Evolutionary conservation across 2,888 invertebrate species (phyloP).

Genomic region (Amiota mariae): DNA sequence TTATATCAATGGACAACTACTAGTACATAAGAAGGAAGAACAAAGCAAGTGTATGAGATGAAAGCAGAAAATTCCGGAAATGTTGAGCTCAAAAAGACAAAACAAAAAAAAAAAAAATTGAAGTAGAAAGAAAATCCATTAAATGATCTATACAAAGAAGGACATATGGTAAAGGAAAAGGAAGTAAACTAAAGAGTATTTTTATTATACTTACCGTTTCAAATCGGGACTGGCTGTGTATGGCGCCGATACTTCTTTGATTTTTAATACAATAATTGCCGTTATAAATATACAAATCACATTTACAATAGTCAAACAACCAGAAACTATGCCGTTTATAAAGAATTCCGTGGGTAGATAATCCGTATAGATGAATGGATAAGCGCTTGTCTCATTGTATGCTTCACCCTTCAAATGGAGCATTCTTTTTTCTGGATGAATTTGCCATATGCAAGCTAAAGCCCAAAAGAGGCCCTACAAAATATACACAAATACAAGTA

Average conservation of each 20-base stretch:
- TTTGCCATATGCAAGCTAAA: conserved; percentile 81
- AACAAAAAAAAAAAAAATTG: too few species aligned
- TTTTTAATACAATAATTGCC: conserved; percentile 85
- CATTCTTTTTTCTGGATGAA: conserved; percentile 80
- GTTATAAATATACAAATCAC: conserved; percentile 88
- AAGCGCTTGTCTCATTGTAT: conserved; percentile 78
- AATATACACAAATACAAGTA: conserved; percentile 28
- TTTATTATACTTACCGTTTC: conserved; percentile 74
- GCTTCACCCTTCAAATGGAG: conserved; percentile 82
- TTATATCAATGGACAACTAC: not conserved
- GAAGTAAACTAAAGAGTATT: not conserved
- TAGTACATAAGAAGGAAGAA: not conserved
- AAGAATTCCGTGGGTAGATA: conserved; percentile 85
- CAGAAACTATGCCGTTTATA: conserved; percentile 85
- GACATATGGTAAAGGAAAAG: not conserved
- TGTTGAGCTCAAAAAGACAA: not conserved
- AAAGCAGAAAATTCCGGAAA: not conserved
- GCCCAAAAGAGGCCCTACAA: conserved; percentile 83
- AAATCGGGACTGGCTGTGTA: conserved; percentile 84
- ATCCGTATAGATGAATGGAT: conserved; percentile 81
- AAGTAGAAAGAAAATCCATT: not conserved
- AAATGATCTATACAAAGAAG: not conserved
- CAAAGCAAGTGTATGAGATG: not conserved
- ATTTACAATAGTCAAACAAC: conserved; percentile 85
- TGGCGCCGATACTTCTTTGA: conserved; percentile 88